Base-by-base conservation (phyloP, 2,113 vertebrate species). In the Mormoops blainvillei region DNA sequence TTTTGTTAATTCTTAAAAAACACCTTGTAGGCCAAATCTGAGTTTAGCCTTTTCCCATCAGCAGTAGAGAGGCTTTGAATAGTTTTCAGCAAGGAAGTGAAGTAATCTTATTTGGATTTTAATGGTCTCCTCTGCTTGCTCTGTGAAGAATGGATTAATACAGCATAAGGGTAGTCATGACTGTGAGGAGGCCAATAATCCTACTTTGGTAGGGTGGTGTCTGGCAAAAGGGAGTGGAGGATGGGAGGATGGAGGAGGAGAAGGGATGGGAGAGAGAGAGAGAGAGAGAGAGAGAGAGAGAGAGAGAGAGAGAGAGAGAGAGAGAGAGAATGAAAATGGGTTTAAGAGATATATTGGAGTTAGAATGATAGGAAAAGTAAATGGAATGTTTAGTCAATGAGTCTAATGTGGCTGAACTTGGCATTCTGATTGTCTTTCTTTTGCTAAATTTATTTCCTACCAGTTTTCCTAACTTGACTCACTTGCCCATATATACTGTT, bases 401-500 rank as follows among this genome's bases (percentile, higher is more conserved):
- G 5, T 84, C 45, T 67, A 24, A 33, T 56, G 31, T 94, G 48
- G 48, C 31, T 48, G 43, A 76, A 48, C 43, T 76, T 48, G n/a
- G 26, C 58, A 61, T 78, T 76, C 31, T 68, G 0, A 2, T 97
- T 91, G 65, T 93, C 56, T 97, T 94, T 95, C 78, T 86, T 94
- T 70, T 65, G 26, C 48, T 43, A 71, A 90, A 70, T 94, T 86
- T 92, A 87, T 87, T 96, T 97, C 74, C 38, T 38, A 54, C 41
- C 94, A 94, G 41, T 31, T 96, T 91, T 96, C 73, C 65, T 95
- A 71, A 92, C 45, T 93, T 74, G 85, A 80, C 36, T 93, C 78
- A 61, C 18, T 71, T 14, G 36, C 33, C 36, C 28, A 41, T 43
- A 28, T 74, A 26, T 38, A 65, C n/a, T 38, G 26, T 89, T 84